These are phyloP conservation scores for Phyllotreta striolata DNA, from an alignment of 2,888 invertebrate species.

Conservation along the genomic window DNA sequence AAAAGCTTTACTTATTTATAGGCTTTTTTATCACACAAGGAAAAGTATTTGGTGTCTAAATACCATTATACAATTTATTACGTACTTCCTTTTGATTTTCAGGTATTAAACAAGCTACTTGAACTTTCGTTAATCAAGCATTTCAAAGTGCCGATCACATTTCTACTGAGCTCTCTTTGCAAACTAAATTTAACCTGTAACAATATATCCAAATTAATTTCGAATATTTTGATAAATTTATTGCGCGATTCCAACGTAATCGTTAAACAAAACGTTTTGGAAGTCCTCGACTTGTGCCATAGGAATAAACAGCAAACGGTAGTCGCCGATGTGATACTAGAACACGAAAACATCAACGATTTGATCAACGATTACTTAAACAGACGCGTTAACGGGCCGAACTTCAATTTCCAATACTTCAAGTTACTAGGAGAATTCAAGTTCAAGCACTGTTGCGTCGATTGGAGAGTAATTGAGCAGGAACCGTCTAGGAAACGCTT, in stretches of 20 bases:
- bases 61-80: too few relatives aligned
- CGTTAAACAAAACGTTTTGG: slow-evolving; percentile 34
- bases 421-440: slow-evolving; percentile 24
- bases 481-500: neutral
- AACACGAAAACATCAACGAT: neutral
- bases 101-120: slow-evolving; percentile 43
- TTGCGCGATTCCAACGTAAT: slow-evolving; percentile 24
- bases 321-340: slow-evolving; percentile 29
- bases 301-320: slow-evolving; percentile 30
- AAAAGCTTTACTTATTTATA: too few relatives aligned
- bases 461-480: slow-evolving; percentile 27
- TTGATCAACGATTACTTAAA: slow-evolving; percentile 29
- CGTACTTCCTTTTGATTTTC: slow-evolving; percentile 27
- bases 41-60: too few relatives aligned
- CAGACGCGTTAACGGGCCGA: slow-evolving; percentile 13
- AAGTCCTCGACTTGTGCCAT: slow-evolving; percentile 29
- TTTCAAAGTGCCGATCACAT: slow-evolving; percentile 32
- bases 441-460: slow-evolving; percentile 32
- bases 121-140: slow-evolving; percentile 27
- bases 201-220: slow-evolving; percentile 26
- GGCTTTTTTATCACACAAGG: too few relatives aligned
- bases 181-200: slow-evolving; percentile 24
- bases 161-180: slow-evolving; percentile 24
- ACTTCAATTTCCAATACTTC: slow-evolving; percentile 32
- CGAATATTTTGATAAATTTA: slow-evolving; percentile 28